Evolutionary conservation across 2,888 invertebrate genomes (phyloP).

Genomic region (Mamestra brassicae): DNA sequence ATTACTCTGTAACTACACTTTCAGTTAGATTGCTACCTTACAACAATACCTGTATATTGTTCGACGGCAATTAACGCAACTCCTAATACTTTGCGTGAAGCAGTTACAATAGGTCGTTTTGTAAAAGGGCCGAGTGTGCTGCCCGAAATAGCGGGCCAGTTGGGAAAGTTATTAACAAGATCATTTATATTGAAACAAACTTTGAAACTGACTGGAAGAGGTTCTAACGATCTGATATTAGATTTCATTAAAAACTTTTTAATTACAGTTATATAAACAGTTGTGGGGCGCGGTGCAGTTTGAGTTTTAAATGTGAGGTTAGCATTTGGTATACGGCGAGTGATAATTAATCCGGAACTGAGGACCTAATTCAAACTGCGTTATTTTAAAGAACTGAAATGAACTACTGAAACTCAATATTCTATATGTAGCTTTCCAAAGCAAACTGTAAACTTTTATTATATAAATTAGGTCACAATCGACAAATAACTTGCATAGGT

Average conservation of each 20-base stretch:
- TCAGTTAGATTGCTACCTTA: conserved; percentile 52
- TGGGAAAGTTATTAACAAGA: conserved; percentile 66
- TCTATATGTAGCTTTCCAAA: conserved; percentile 18
- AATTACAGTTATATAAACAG: conserved; percentile 51
- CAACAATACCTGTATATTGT: conserved; percentile 55
- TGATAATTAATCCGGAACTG: conserved; percentile 11
- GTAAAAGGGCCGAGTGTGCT: conserved; percentile 48
- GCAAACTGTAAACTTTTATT: conserved; percentile 32
- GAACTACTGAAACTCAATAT: conserved; percentile 25
- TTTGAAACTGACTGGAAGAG: conserved; percentile 61
- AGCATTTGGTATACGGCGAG: neutral
- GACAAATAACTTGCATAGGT: conserved; percentile 56
- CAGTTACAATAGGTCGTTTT: conserved; percentile 51
- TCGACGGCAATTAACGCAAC: conserved; percentile 56
- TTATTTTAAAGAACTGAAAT: neutral
- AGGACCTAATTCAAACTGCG: neutral
- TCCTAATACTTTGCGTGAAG: conserved; percentile 51
- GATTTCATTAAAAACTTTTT: conserved; percentile 68
- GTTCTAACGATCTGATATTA: conserved; percentile 63
- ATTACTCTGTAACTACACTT: conserved; percentile 52
- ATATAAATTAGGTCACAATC: conserved; percentile 59
- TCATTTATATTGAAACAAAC: conserved; percentile 70
- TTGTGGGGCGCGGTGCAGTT: conserved; percentile 22
- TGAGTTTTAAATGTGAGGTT: conserved; percentile 5
- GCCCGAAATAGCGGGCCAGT: conserved; percentile 60